phyloP scores from a whole-genome alignment of 1,140 invertebrate species.

The Polypedilum pembai region DNA sequence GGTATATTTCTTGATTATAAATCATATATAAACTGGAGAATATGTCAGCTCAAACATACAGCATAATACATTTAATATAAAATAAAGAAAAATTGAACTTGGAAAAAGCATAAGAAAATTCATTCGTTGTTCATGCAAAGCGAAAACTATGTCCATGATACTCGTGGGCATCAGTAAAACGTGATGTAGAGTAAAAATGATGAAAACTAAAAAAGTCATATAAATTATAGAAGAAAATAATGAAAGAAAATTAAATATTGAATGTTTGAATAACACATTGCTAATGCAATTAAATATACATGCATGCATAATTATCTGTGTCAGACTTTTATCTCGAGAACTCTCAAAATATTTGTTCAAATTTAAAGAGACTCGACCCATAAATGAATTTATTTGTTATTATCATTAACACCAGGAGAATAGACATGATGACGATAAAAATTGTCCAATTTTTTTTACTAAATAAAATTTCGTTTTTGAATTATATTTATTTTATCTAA shows the following conservation, averaged over 20 bases:
- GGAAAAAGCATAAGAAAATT: not conserved
- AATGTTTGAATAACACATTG: too few species aligned
- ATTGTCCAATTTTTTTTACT: too few species aligned
- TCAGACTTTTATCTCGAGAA: too few species aligned
- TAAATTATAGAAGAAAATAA: not conserved
- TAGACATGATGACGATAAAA: too few species aligned
- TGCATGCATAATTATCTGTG: too few species aligned
- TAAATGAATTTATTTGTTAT: too few species aligned
- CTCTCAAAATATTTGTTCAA: too few species aligned
- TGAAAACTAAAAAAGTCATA: not conserved
- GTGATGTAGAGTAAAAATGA: not conserved
- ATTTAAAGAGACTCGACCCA: too few species aligned
- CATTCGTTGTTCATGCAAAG: not conserved
- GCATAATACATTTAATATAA: not conserved
- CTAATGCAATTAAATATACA: too few species aligned
- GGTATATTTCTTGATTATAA: not conserved
- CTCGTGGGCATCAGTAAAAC: not conserved
- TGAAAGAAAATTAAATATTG: not conserved
- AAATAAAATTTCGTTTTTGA: too few species aligned
- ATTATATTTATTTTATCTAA: too few species aligned
- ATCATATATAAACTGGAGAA: conserved; percentile 2
- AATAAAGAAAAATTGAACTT: not conserved
- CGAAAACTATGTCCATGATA: not conserved
- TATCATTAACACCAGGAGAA: too few species aligned
- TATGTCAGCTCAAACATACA: not conserved